Base-by-base conservation (phyloP, 2,888 invertebrate genomes). In the Ametastegia equiseti region DNA sequence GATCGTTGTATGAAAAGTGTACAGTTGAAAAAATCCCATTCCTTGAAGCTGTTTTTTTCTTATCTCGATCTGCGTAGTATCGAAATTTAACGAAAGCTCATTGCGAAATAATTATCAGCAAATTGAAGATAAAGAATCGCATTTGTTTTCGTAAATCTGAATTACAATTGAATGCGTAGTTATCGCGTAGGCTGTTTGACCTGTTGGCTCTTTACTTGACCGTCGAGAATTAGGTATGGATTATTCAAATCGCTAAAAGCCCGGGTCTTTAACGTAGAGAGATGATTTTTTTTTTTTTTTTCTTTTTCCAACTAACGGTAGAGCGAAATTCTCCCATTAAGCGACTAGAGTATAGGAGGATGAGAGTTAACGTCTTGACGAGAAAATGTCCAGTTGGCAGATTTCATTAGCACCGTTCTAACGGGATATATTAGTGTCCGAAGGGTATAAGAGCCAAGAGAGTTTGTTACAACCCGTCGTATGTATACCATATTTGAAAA, bases 301-400 rank as follows among this genome's bases (percentile, higher is more conserved):
- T n/a, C n/a, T n/a, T n/a, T n/a, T 1, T 67, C 36, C 15, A 47
- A 13, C 30, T 9, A 15, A 71, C 15, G 30, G 15, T 23, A 30
- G 42, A n/a, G 15, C 7, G 36, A 30, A 71, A 33, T 9, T 15
- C 15, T 27, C 7, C 30, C 47, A 71, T 71, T 47, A 47, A 71
- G 27, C 15, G 71, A 45, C 30, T 1, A 3, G 30, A n/a, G n/a
- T n/a, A n/a, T n/a, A n/a, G n/a, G n/a, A n/a, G n/a, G n/a, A n/a
- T n/a, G n/a, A n/a, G n/a, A 67, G 39, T 1, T 33, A 50, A 75
- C 19, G 54, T 36, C 54, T 54, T 50, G 54, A 50, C 54, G 36
- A 13, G 19, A 36, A 75, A 75, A 75, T 75, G 75, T 75, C 54
- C 23, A 54, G 54, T 75, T 54, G 36, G 36, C 75, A 54, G 45